Conservation (phyloP, 2,797 vertebrate species). For the Poeciliopsis infans region DNA sequence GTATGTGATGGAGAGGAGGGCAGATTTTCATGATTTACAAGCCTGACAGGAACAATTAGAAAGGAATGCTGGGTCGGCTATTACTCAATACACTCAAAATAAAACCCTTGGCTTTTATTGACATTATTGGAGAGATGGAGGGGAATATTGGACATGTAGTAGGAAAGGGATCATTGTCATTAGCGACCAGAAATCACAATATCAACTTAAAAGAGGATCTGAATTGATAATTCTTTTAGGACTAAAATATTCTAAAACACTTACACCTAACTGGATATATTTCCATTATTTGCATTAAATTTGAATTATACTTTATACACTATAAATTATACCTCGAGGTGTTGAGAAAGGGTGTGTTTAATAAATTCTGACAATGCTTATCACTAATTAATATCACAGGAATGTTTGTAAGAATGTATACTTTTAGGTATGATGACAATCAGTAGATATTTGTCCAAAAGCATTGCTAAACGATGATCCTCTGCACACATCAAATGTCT, state of each 20-base stretch:
- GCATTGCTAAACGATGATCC: conserved; percentile 15
- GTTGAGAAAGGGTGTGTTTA: background rate
- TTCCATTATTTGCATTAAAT: background rate
- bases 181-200: conserved; percentile 30
- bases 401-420: conserved; percentile 12
- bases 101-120: conserved; percentile 62
- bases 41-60: conserved; percentile 82
- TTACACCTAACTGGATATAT: background rate
- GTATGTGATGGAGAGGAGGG: conserved; percentile 66
- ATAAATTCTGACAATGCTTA: background rate
- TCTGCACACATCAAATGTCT: conserved; percentile 2
- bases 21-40: conserved; percentile 75
- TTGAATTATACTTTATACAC: background rate
- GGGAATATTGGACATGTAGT: conserved; percentile 31
- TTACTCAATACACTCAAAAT: conserved; percentile 75
- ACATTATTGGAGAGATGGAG: conserved; percentile 44
- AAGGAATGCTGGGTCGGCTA: conserved; percentile 68
- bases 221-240: background rate
- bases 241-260: background rate
- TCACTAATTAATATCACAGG: background rate
- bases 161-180: conserved; percentile 36
- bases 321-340: background rate
- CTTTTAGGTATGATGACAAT: conserved; percentile 1
- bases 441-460: conserved; percentile 5
- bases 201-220: conserved; percentile 21